Base-by-base conservation (phyloP, 2,888 invertebrate genomes). In the Odontomyia ornata region DNA sequence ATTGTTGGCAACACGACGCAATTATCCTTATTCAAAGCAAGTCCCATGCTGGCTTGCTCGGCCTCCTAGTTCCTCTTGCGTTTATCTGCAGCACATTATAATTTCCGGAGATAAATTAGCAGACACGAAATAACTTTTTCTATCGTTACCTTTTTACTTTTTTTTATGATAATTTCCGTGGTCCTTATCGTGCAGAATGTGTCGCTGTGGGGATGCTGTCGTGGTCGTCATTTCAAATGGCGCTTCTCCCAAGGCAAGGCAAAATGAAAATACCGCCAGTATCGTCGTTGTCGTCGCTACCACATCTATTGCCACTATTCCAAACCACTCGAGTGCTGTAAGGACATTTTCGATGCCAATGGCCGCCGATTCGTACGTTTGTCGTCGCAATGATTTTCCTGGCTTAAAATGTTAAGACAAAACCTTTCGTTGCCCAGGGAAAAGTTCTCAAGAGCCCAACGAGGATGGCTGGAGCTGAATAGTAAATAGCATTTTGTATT, bases 91-190 rank as follows among this genome's bases (percentile, higher is more conserved):
- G 77, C 79, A 71, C 77, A 79, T 77, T 79, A 79, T 75, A 79
- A 79, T 79, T 79, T 79, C 77, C 76, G 52, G 76, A 77, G 71
- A 79, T 79, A 79, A 79, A 79, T 79, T 77, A 79, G 77, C 79
- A 67, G 52, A 62, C 46, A 73, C 73, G 73, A 57, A 57, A 73
- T 60, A 79, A 77, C 77, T 79, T 79, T 77, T 77, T 77, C 73
- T 75, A 76, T 77, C 73, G 77, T 57, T 73, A 57, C 73, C 76
- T 73, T 77, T 73, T 72, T 75, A 36, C 43, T 65, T 65, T 79
- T 77, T 77, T 75, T 76, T 71, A 77, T 79, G 79, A 79, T 79
- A 79, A 79, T 79, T 79, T 79, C 69, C 76, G 46, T 65, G 52
- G 77, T 62, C 71, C 76, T 76, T 79, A 77, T 77, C 76, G 28